Evolutionary conservation across 2,797 vertebrate species (phyloP), one percentile per base, ranked within the genome.

Genomic region (Xenentodon cancila): DNA sequence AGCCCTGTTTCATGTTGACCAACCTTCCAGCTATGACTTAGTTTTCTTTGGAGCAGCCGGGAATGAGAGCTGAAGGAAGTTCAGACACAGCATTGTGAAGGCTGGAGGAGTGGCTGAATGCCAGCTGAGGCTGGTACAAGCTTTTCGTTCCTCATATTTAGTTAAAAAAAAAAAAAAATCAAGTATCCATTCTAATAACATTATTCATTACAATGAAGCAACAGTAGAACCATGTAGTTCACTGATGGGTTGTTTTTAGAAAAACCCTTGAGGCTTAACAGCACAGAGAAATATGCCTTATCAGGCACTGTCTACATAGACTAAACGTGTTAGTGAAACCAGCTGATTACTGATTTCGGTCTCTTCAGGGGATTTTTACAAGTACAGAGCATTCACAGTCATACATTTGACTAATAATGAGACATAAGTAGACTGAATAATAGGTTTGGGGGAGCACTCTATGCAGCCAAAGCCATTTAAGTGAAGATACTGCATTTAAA

Each of bases 1-100:
- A 21, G 11, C 40, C 34, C 47, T 1, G 47, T 25, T 68, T 64
- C 19, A 22, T 18, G 18, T 27, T 48, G 64, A 17, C 64, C 22
- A 7, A 37, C n/a, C 60, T 65, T 27, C 5, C 18, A 4, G n/a
- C n/a, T 43, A 11, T 45, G 42, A 53, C 15, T 48, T 32, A 58
- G 17, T 21, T 62, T 44, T 9, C 57, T 42, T 27, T 48, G 22
- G 60, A 71, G 48, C 66, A 53, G 11, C 5, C 19, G 49, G 62
- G 25, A 8, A 15, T 50, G n/a, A 2, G 8, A 45, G 19, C 7
- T 42, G 54, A 47, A 46, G n/a, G 21, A 58, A 0, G 16, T 12
- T 1, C 30, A 57, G 25, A 53, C 21, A 66, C 15, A 34, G 37
- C 0, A n/a, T 15, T 40, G 12, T 7, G 19, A 0, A 27, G 1